Evolutionary conservation across 1,140 invertebrate species (phyloP), one percentile per base, ranked within the genome.

Genomic region (Ditylenchus dipsaci): DNA sequence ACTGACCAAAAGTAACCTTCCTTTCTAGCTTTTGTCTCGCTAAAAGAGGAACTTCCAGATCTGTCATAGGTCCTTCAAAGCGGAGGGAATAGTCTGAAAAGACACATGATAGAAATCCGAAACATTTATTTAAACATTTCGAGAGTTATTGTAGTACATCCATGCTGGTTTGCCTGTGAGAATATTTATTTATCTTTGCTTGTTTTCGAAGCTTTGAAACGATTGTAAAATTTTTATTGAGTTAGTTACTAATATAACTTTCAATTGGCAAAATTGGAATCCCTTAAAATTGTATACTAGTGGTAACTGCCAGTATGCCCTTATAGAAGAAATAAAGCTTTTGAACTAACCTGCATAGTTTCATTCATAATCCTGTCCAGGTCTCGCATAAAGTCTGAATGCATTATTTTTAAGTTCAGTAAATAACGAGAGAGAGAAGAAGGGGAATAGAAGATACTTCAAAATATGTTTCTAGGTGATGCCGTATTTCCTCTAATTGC

Each of bases 11-110:
- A 38, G 70, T 79, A 58, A 76, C 45, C 45, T 78, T 77, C 17
- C 75, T 42, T 49, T 76, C 75, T 67, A 76, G 78, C 45, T 76
- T 76, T 61, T 76, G 75, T 19, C 77, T 38, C n/a, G 72, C 75
- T 26, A 66, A 58, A 21, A 76, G 75, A 27, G 75, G 75, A 26
- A 76, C 75, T 15, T 73, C 60, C 17, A 76, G 58, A 71, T 76
- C 75, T 11, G 61, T 64, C 15, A 68, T 67, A 42, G 75, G 49
- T 13, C 57, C 63, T 38, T 72, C 47, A 66, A 43, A 7, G 56
- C 49, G 1, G 53, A n/a, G 15, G 74, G 62, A 21, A 61, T 61
- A 29, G 61, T 26, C 73, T 74, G 23, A 21, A 72, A 30, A 63
- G 21, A n/a, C n/a, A 65, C 29, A 13, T 67, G 9, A 30, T 21